phyloP scores from a whole-genome alignment of 2,113 vertebrate species.

The Alligator sinensis region DNA sequence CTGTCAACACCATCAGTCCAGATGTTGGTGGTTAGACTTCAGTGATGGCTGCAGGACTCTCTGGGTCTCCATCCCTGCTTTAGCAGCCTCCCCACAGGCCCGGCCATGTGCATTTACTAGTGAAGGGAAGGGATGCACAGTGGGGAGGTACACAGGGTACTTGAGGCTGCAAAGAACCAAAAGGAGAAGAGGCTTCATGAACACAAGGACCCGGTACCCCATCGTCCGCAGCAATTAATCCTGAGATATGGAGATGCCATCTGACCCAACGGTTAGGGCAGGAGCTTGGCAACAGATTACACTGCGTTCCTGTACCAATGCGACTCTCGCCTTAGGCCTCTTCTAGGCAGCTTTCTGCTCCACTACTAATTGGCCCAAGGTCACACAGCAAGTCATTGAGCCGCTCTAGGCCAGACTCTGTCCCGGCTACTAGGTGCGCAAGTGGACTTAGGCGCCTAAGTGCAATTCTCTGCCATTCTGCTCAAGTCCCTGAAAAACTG shows the following conservation, averaged over 20 bases:
- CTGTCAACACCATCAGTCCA: neutral
- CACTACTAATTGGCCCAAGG: neutral
- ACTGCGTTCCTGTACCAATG: neutral
- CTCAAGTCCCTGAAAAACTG: no score
- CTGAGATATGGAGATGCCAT: fast-evolving
- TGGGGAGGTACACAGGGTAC: fast-evolving
- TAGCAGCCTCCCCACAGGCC: neutral
- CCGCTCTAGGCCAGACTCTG: neutral
- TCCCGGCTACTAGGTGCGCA: no score
- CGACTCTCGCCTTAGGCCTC: neutral
- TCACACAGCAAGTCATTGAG: neutral
- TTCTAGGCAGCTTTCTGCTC: neutral
- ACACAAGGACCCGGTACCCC: neutral
- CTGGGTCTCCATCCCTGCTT: neutral
- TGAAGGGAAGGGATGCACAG: neutral
- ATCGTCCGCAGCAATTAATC: neutral
- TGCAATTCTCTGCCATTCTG: no score
- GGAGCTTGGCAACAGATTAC: neutral
- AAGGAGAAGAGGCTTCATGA: neutral
- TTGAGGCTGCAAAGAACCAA: neutral
- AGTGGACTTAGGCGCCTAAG: no score
- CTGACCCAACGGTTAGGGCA: neutral
- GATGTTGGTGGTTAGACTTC: neutral
- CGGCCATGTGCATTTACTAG: neutral
- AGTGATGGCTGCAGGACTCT: neutral